Evolutionary conservation across 2,888 invertebrate genomes (phyloP).

Genomic region (Callyntrura sp.): DNA sequence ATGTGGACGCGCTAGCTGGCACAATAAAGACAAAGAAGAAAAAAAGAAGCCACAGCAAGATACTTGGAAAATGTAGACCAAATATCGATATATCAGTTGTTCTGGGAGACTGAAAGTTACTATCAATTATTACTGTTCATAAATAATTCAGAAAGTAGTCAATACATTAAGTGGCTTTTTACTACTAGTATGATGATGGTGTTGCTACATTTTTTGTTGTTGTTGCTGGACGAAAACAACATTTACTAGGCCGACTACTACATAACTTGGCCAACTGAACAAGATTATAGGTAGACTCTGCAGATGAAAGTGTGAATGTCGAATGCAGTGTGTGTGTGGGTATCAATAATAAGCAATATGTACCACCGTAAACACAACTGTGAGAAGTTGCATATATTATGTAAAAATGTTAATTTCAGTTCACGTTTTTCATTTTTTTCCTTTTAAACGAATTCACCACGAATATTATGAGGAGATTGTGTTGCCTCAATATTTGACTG

Average conservation of each 20-base stretch:
- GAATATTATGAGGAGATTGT: not conserved
- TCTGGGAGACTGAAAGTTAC: conserved; percentile 45
- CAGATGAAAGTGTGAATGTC: not conserved
- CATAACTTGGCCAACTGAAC: not conserved
- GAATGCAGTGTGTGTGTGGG: not conserved
- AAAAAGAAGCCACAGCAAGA: not conserved
- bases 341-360: conserved; percentile 12
- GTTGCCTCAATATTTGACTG: not conserved
- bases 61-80: conserved; percentile 58
- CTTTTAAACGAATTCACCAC: not conserved
- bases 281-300: conserved; percentile 31
- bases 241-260: conserved; percentile 21
- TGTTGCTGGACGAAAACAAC: conserved; percentile 21
- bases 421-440: not conserved
- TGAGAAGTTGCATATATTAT: not conserved
- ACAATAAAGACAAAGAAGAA: not conserved
- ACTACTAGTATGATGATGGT: conserved; percentile 24
- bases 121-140: conserved; percentile 74
- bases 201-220: conserved; percentile 34
- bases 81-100: conserved; percentile 57
- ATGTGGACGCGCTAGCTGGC: not conserved
- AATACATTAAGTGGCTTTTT: conserved; percentile 70
- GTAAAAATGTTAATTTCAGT: conserved; percentile 41
- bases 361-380: not conserved
- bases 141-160: conserved; percentile 74